Evolutionary conservation across 64 coral and sea anemone genomes (phyloP).

Genomic region (Stylophora pistillata): DNA sequence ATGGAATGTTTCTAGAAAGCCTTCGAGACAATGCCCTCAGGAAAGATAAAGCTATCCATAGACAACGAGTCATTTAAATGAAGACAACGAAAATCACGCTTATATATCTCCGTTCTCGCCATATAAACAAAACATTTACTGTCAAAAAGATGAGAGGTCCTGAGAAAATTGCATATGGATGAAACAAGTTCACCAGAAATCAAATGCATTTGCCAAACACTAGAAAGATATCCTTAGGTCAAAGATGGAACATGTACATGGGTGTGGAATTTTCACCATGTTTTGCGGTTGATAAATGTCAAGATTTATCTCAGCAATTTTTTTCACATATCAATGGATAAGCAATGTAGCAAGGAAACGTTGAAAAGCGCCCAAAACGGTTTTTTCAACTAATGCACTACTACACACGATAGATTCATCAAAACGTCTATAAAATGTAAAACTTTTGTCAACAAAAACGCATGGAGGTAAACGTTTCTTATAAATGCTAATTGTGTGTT

Average conservation of each 20-base stretch:
- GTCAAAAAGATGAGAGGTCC: background rate
- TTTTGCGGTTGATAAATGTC: no score
- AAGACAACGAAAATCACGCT: background rate
- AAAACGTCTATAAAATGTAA: background rate
- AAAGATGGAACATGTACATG: no score
- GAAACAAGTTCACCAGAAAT: no score
- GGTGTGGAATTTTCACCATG: no score
- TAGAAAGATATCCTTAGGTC: no score
- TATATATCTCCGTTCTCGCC: background rate
- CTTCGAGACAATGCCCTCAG: background rate
- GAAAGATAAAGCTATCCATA: slow-evolving; percentile 2
- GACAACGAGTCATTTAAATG: background rate
- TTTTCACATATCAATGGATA: background rate
- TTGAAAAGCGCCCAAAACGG: background rate
- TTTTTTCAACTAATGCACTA: background rate
- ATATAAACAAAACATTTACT: no score
- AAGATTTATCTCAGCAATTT: background rate
- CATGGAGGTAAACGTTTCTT: background rate
- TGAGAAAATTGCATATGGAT: background rate
- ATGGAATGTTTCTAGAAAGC: slow-evolving; percentile 26
- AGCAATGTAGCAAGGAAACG: background rate
- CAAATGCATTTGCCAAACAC: no score
- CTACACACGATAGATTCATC: background rate
- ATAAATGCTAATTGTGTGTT: slow-evolving; percentile 29
- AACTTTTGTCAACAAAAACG: slow-evolving; percentile 24